phyloP scores from a whole-genome alignment of 2,113 vertebrate genomes.

The Chroicocephalus ridibundus region DNA sequence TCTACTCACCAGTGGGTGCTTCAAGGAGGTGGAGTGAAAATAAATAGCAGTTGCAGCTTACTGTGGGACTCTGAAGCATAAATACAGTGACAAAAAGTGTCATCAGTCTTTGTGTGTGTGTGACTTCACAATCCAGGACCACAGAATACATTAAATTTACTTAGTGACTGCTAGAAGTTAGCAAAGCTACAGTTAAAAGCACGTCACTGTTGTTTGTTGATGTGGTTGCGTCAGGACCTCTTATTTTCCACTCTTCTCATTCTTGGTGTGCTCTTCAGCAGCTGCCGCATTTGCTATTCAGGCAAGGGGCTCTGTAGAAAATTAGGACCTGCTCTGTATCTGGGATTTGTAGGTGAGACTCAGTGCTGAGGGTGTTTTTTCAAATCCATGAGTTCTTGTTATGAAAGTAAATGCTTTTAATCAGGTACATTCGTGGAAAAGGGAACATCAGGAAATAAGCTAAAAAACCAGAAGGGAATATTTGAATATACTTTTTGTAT shows the following conservation, averaged over 20 bases:
- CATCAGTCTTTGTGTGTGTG: not conserved
- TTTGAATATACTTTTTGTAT: not conserved
- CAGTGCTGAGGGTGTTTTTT: not conserved
- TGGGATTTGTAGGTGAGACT: not conserved
- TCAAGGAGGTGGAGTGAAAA: not conserved
- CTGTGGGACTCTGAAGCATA: not conserved
- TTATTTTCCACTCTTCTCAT: not conserved
- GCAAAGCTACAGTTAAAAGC: not conserved
- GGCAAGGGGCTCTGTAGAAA: not conserved
- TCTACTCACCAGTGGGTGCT: not conserved
- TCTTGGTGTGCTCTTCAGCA: not conserved
- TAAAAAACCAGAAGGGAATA: not conserved
- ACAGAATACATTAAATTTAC: not conserved
- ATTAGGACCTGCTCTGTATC: not conserved
- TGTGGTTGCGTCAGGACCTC: not conserved
- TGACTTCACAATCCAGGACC: not conserved
- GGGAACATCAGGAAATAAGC: not conserved
- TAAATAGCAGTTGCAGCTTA: not conserved
- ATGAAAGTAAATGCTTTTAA: not conserved
- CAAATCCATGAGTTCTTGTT: rapidly evolving
- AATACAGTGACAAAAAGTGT: not conserved
- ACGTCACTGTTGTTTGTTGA: not conserved
- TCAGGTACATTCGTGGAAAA: not conserved
- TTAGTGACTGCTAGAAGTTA: not conserved
- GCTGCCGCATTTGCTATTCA: not conserved